A percentile compares a stretch with the other conserved stretches of the same genome.
phyloP scores from a whole-genome alignment of 2,113 vertebrate genomes.

The Dipodomys merriami region DNA sequence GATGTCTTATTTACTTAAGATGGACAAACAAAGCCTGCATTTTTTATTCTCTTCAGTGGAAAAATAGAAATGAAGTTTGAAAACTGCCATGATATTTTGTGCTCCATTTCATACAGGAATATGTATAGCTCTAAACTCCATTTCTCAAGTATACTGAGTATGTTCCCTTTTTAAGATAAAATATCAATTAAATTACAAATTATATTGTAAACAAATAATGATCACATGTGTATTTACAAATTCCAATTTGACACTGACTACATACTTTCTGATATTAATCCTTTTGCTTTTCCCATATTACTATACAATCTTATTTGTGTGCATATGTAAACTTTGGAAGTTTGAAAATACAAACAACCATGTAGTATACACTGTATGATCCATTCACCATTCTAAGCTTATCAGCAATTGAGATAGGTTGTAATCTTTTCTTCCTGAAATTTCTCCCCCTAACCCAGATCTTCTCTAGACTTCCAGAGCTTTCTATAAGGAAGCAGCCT shows the following conservation, averaged over 20 bases:
- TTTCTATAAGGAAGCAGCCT: neutral
- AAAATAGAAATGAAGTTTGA: conserved; percentile 19
- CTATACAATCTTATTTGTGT: neutral
- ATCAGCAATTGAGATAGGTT: neutral
- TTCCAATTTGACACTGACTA: conserved; percentile 9
- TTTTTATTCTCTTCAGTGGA: neutral
- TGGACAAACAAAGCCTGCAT: neutral
- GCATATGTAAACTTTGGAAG: neutral
- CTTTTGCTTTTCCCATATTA: neutral
- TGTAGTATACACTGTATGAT: neutral
- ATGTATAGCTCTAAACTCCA: neutral
- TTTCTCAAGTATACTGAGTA: neutral
- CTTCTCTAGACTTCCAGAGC: neutral
- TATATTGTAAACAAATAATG: neutral
- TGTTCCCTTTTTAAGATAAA: neutral
- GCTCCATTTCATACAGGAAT: neutral
- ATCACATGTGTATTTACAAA: neutral
- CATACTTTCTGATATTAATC: conserved; percentile 4
- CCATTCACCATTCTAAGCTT: neutral
- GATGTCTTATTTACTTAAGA: neutral
- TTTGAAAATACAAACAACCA: neutral
- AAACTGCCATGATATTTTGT: neutral
- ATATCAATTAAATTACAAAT: neutral
- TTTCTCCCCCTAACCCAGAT: neutral
- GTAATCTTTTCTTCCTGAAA: neutral